Evolutionary conservation across 1,140 invertebrate genomes (phyloP).

Genomic region (Pseudomyrmex cubaensis): DNA sequence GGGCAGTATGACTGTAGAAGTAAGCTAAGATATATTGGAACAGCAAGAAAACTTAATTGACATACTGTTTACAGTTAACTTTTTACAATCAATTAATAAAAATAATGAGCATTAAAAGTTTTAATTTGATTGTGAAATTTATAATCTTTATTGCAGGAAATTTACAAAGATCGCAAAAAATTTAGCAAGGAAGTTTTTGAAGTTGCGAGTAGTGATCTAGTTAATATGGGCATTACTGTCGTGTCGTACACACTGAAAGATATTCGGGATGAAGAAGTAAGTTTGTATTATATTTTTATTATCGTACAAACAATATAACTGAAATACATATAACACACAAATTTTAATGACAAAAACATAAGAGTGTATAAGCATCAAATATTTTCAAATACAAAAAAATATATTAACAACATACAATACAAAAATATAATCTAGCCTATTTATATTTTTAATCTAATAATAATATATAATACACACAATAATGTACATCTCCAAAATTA

Average conservation of each 20-base stretch:
- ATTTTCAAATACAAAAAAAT: neutral
- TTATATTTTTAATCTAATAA: too few species aligned
- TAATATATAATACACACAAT: too few species aligned
- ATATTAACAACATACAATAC: too few species aligned
- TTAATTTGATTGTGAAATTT: neutral
- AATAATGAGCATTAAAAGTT: neutral
- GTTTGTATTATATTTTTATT: slow-evolving; percentile 64
- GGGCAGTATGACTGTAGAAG: slow-evolving; percentile 99
- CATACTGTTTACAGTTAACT: neutral
- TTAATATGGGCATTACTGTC: slow-evolving; percentile 99
- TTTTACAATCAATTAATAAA: neutral
- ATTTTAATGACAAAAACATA: slow-evolving; percentile 23
- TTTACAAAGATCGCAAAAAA: slow-evolving; percentile 99
- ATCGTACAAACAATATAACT: neutral
- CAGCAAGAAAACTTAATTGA: neutral
- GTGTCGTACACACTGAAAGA: slow-evolving; percentile 99
- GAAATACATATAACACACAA: neutral
- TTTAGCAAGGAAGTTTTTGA: slow-evolving; percentile 99
- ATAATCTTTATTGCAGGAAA: slow-evolving; percentile 89
- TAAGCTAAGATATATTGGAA: slow-evolving; percentile 74
- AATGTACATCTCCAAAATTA: too few species aligned
- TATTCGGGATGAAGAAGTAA: slow-evolving; percentile 98
- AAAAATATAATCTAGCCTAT: too few species aligned
- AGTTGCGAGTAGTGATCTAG: slow-evolving; percentile 97
- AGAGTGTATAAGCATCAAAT: slow-evolving; percentile 1